Evolutionary conservation across 2,797 vertebrate genomes (phyloP).

Genomic region (Apodemus agrarius): DNA sequence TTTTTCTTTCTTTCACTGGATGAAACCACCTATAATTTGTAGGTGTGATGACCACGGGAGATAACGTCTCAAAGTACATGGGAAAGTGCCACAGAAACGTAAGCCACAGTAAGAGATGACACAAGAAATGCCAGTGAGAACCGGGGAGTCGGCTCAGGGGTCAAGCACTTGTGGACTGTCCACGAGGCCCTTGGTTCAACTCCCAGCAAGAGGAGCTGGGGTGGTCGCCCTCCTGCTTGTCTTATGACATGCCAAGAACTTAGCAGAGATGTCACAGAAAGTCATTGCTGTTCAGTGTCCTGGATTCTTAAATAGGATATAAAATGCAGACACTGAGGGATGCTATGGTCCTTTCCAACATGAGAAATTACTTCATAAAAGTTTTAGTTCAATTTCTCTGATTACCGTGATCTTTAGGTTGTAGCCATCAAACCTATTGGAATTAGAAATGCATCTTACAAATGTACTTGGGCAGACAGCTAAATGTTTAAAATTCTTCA

Average conservation of each 20-base stretch:
- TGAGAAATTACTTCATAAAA: background rate
- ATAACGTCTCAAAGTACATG: background rate
- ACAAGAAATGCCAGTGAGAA: background rate
- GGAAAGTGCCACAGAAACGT: background rate
- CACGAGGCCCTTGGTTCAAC: background rate
- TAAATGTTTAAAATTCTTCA: background rate
- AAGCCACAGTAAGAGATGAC: background rate
- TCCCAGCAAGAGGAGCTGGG: background rate
- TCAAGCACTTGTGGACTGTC: background rate
- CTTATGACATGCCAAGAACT: background rate
- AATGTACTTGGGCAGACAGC: background rate
- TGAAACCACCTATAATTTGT: background rate
- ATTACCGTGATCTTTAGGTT: background rate
- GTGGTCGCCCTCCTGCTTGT: background rate
- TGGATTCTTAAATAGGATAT: slow-evolving; percentile 28
- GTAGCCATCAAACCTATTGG: background rate
- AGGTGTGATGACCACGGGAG: background rate
- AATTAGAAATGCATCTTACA: slow-evolving; percentile 8
- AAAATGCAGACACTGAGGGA: background rate
- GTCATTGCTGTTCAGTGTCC: background rate
- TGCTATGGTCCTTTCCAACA: background rate
- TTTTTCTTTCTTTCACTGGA: slow-evolving; percentile 18
- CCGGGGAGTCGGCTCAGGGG: too few relatives aligned
- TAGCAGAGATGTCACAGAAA: background rate
- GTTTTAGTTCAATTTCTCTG: background rate